These are phyloP conservation scores for Thunnus albacares DNA, from an alignment of 2,797 vertebrate species.

Conservation along the genomic window DNA sequence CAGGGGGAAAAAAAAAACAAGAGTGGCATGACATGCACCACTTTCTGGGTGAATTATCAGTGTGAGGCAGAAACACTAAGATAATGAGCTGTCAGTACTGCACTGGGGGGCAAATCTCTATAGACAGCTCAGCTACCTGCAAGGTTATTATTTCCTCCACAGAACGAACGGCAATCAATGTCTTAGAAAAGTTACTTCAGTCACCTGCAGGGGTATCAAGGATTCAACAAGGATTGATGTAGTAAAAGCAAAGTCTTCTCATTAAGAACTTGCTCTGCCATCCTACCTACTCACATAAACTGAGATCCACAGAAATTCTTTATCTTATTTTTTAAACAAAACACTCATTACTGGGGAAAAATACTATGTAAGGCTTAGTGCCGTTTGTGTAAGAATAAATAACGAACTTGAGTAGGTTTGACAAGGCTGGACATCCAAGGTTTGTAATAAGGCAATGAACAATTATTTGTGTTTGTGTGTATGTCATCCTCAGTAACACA, in stretches of 20 bases:
- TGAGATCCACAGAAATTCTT: conserved; percentile 21
- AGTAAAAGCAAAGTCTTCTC: conserved; percentile 33
- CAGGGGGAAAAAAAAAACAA: not conserved
- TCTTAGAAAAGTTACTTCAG: conserved; percentile 54
- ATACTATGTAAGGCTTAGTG: conserved; percentile 5
- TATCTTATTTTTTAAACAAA: conserved; percentile 54
- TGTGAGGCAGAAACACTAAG: conserved; percentile 44
- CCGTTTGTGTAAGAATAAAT: conserved; percentile 24
- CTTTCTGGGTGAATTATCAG: conserved; percentile 56
- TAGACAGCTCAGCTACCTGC: conserved; percentile 44
- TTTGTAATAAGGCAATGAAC: conserved; percentile 26
- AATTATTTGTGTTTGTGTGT: conserved; percentile 25
- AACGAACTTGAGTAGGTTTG: conserved; percentile 26
- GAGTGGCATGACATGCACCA: conserved; percentile 7
- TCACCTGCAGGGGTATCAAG: conserved; percentile 51
- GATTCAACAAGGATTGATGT: conserved; percentile 33
- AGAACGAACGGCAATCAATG: conserved; percentile 53
- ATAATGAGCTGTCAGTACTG: conserved; percentile 63
- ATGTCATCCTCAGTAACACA: not conserved
- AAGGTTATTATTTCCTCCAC: conserved; percentile 63
- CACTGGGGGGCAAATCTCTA: conserved; percentile 47
- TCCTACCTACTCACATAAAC: conserved; percentile 3
- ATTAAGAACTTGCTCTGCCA: conserved; percentile 42
- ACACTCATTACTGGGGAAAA: conserved; percentile 31
- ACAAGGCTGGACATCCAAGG: conserved; percentile 24